phyloP scores from a whole-genome alignment of 1,140 invertebrate species.

The Hesperophylax magnus region DNA sequence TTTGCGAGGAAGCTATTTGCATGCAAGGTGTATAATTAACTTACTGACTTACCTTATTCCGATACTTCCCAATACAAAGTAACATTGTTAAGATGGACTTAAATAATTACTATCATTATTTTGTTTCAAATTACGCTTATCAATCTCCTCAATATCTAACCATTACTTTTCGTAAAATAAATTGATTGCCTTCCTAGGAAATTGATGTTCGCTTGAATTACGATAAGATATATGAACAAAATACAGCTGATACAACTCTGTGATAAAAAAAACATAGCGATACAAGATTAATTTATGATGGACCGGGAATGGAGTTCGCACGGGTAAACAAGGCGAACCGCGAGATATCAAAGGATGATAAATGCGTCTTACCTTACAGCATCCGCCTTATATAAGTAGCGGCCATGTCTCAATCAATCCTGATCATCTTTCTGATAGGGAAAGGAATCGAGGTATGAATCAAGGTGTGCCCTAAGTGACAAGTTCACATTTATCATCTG shows the following conservation, averaged over 20 bases:
- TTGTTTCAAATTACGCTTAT: too few relatives aligned
- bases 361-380: conserved; percentile 15
- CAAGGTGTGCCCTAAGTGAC: neutral
- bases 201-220: too few relatives aligned
- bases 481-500: too few relatives aligned
- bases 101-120: too few relatives aligned
- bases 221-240: too few relatives aligned
- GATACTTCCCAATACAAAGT: too few relatives aligned
- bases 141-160: neutral
- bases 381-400: neutral
- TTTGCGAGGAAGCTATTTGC: neutral
- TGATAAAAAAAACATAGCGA: neutral
- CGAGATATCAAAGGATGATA: conserved; percentile 9
- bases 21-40: neutral
- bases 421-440: conserved; percentile 10
- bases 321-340: conserved; percentile 8
- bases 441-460: neutral
- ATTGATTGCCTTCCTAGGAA: neutral
- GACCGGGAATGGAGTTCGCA: neutral
- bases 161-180: neutral
- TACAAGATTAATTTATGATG: neutral
- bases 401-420: conserved; percentile 25
- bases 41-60: too few relatives aligned
- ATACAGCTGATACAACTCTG: neutral
- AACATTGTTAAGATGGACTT: too few relatives aligned